Conservation (phyloP, 2,113 vertebrate species). For the Misgurnus mizolepis region DNA sequence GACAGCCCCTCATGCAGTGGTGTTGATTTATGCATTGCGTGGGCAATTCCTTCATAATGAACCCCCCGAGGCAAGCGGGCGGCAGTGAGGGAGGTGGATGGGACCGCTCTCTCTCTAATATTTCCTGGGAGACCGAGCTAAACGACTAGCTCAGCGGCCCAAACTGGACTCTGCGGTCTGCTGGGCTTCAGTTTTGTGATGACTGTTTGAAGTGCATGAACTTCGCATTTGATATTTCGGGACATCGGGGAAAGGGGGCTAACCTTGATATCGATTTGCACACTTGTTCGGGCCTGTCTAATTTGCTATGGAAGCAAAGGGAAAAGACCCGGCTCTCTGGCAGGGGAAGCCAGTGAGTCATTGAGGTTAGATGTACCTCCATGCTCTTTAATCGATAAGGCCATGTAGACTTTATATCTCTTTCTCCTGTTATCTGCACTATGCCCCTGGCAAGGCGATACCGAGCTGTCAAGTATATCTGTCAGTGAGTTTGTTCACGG, state of each 20-base stretch:
- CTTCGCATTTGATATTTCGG: constrained; percentile 4
- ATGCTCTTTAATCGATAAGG: constrained; percentile 24
- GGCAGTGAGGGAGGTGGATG: constrained; percentile 10
- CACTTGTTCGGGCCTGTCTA: constrained; percentile 16
- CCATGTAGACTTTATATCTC: background rate
- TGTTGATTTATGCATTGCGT: constrained; percentile 48
- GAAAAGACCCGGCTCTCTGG: constrained; percentile 29
- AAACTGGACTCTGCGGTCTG: background rate
- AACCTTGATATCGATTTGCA: constrained; percentile 9
- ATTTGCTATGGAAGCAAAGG: constrained; percentile 30
- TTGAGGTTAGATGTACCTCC: constrained; percentile 8
- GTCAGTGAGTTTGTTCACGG: constrained; percentile 31
- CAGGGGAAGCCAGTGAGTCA: constrained; percentile 30
- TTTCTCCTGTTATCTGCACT: constrained; percentile 1
- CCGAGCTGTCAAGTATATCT: constrained; percentile 42
- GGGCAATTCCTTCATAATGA: constrained; percentile 50
- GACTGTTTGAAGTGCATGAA: constrained; percentile 30
- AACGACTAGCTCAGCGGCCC: constrained; percentile 43
- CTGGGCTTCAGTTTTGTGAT: constrained; percentile 28
- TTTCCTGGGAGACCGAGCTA: constrained; percentile 41
- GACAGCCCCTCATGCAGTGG: constrained; percentile 32
- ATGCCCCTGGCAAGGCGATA: constrained; percentile 12
- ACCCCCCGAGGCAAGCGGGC: constrained; percentile 29
- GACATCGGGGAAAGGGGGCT: constrained; percentile 12
- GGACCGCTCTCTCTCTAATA: constrained; percentile 35